Base-by-base conservation (phyloP, 2,888 invertebrate species). In the Campaea margaritaria region DNA sequence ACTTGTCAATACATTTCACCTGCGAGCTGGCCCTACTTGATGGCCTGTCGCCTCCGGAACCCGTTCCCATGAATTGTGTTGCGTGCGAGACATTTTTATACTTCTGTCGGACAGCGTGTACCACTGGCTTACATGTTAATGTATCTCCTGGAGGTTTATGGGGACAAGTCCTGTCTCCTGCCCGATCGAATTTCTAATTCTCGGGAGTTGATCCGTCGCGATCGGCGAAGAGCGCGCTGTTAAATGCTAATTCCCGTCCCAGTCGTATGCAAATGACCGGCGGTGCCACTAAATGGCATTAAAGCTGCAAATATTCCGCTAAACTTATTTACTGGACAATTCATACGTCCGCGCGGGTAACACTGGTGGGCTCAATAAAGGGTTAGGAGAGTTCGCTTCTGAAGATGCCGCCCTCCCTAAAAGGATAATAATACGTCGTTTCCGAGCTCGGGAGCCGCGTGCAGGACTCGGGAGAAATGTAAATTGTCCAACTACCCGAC, bases 381-480 rank as follows among this genome's bases (percentile, higher is more conserved):
- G 91, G 87, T 87, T 85, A 85, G 78, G 82, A 79, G 81, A 82
- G 78, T 79, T 83, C 82, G 71, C 82, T 74, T 85, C 83, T 76
- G 82, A 78, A 85, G 87, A 89, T 84, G 90, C 91, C 91, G 91
- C 87, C 83, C 76, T 88, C 91, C 92, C 91, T 92, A 92, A 91
- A 92, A 88, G 92, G 92, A 90, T 88, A 91, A 92, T 91, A 92
- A 91, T 92, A 88, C 90, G 88, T 87, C 91, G 90, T 91, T 89
- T 78, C 83, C 83, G 80, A 85, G 83, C 82, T 80, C 78, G 71
- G 77, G 79, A 78, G 75, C 76, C 78, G 74, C 74, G 72, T 83
- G 81, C 78, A 82, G 83, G 85, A 84, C 82, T 83, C 79, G 69
- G 80, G 82, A 88, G 89, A 90, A 90, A 91, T 91, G 90, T 91